Percentiles rank a stretch among this genome's conserved stretches.
Evolutionary conservation across 2,113 vertebrate species (phyloP).

Genomic region (Indri indri): DNA sequence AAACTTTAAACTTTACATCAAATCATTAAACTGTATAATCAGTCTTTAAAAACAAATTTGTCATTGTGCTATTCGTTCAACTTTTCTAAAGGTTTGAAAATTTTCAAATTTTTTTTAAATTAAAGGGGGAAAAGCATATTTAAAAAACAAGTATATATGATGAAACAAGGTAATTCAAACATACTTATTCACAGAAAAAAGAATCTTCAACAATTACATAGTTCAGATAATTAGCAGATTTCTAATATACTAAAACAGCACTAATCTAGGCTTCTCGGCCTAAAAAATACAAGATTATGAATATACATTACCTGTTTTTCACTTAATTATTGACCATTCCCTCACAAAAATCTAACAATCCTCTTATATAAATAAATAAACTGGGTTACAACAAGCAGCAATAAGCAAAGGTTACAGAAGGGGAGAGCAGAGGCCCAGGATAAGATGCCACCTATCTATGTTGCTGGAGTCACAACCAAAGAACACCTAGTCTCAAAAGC

Average conservation of each 20-base stretch:
- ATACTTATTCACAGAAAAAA: background rate
- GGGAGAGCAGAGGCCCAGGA: background rate
- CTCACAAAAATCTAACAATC: background rate
- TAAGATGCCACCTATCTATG: background rate
- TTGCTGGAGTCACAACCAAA: background rate
- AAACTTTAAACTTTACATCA: background rate
- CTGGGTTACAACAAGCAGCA: background rate
- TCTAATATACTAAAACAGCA: slow-evolving; percentile 1
- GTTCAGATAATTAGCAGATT: background rate
- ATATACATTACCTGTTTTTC: background rate
- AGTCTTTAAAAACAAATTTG: background rate
- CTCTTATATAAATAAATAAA: background rate
- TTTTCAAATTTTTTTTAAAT: background rate
- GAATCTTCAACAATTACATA: background rate
- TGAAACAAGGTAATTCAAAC: slow-evolving; percentile 8
- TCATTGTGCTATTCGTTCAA: background rate
- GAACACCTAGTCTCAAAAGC: background rate
- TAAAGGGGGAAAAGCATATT: background rate
- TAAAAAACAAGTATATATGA: background rate
- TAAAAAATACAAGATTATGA: slow-evolving; percentile 11
- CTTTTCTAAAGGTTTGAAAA: background rate
- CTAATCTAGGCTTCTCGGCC: background rate
- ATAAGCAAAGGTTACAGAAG: background rate
- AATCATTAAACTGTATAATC: background rate
- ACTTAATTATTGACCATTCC: background rate